phyloP scores from a whole-genome alignment of 2,797 vertebrate species.

The Scarus forsteni region DNA sequence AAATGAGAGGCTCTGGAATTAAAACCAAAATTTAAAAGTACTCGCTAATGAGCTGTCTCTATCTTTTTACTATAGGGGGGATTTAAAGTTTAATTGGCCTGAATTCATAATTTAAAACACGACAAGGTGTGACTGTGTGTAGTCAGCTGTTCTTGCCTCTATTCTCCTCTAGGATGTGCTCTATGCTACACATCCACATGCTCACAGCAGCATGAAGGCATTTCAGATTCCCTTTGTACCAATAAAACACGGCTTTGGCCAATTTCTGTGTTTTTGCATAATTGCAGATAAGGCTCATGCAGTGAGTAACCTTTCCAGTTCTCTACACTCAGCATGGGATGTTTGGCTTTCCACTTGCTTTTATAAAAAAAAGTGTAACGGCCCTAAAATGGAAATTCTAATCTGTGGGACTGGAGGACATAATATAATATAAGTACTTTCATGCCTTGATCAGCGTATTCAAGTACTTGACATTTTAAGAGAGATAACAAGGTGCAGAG shows the following conservation, averaged over 20 bases:
- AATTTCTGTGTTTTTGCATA: conserved; percentile 75
- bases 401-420: conserved; percentile 76
- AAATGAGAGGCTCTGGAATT: conserved; percentile 48
- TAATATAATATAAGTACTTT: conserved; percentile 77
- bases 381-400: conserved; percentile 74
- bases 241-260: conserved; percentile 53
- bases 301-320: conserved; percentile 76
- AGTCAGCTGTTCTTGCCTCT: conserved; percentile 66
- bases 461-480: conserved; percentile 80
- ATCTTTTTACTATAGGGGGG: conserved; percentile 50
- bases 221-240: conserved; percentile 69
- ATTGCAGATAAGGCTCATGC: conserved; percentile 78
- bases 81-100: conserved; percentile 71
- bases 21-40: conserved; percentile 44
- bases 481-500: conserved; percentile 66
- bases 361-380: conserved; percentile 1
- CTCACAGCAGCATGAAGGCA: conserved; percentile 67
- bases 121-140: conserved; percentile 56
- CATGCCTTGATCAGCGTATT: conserved; percentile 76
- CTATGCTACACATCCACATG: conserved; percentile 47
- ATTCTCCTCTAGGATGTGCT: conserved; percentile 74
- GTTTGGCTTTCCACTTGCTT: conserved; percentile 67
- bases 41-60: conserved; percentile 57
- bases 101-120: conserved; percentile 70
- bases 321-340: conserved; percentile 70